These are phyloP conservation scores for Pantherophis alleghaniensis DNA, from an alignment of 2,797 vertebrate genomes.

Conservation along the genomic window DNA sequence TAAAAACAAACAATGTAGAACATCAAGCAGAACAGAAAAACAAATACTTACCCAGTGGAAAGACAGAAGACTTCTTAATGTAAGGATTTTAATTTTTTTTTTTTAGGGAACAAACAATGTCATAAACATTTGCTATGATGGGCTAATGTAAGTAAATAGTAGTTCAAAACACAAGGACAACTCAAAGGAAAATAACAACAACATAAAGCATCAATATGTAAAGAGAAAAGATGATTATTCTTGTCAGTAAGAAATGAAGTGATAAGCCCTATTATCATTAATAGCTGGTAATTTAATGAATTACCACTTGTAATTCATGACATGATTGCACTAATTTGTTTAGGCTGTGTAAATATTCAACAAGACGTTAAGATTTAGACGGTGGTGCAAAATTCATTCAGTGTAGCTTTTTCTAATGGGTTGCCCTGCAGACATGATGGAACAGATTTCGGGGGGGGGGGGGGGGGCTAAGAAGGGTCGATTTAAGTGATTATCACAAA, in stretches of 20 bases:
- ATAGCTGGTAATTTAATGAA: constrained; percentile 22
- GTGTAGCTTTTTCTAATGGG: neutral
- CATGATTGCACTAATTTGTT: constrained; percentile 40
- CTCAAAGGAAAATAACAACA: neutral
- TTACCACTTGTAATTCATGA: constrained; percentile 38
- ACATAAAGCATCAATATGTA: neutral
- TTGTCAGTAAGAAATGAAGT: constrained; percentile 26
- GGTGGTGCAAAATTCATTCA: neutral
- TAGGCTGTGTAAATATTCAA: constrained; percentile 39
- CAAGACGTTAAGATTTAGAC: constrained; percentile 43
- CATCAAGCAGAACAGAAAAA: neutral
- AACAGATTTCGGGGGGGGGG: neutral
- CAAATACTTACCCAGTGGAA: neutral
- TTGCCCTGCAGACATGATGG: neutral
- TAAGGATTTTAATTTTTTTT: neutral
- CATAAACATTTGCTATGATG: neutral
- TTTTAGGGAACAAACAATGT: neutral
- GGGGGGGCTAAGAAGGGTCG: neutral
- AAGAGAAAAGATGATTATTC: constrained; percentile 28
- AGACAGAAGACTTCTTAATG: neutral
- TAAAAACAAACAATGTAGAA: neutral
- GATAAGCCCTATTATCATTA: constrained; percentile 38
- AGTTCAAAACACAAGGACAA: neutral
- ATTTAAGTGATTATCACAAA: neutral
- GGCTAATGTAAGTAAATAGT: neutral